Base-by-base conservation (phyloP, 2,113 vertebrate species). In the Charadrius vociferus region DNA sequence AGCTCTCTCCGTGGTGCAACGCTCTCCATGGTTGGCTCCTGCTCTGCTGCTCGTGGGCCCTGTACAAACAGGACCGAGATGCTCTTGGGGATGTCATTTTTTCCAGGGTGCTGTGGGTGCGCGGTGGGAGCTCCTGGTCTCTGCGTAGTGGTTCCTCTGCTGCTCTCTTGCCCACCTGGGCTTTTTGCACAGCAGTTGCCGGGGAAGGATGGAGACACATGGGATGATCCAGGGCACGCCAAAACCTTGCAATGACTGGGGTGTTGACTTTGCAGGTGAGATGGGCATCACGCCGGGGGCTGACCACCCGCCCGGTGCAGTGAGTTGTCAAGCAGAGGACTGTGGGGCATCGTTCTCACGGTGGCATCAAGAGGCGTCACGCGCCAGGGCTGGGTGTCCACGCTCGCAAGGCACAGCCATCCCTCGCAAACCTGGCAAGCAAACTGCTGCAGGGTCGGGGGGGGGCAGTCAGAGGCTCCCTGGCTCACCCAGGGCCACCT, bases 351-450 rank as follows among this genome's bases (percentile, higher is more conserved):
- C 78, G 67, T 49, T 56, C 18, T 72, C 47, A 5, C 0, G 0
- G 21, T 63, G 81, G 37, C 78, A 68, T 30, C 3, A 0, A 61
- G 43, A 59, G 10, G 39, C 75, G 32, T 24, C 45, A 15, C 5
- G 0, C 73, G 53, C 27, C 20, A 45, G 53, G 59, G 29, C 65
- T 59, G 59, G 17, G 9, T 14, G 23, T 70, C 32, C 32, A 3
- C 0, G 10, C 81, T 65, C 3, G 0, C 1, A 5, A 13, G 32
- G 50, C 58, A 50, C 67, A 71, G 45, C 34, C 52, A 12, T 29
- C 32, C 52, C 1, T 0, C 61, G 12, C n/a, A 36, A 2, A 53
- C 41, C 37, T 84, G 0, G 0, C 34, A 43, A 58, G 37, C 9
- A 26, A 49, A 26, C 15, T 30, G 59, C 43, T 72, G 58, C 4